Evolutionary conservation across 2,113 vertebrate genomes (phyloP), one percentile per base, ranked within the genome.

Genomic region (Menura novaehollandiae): DNA sequence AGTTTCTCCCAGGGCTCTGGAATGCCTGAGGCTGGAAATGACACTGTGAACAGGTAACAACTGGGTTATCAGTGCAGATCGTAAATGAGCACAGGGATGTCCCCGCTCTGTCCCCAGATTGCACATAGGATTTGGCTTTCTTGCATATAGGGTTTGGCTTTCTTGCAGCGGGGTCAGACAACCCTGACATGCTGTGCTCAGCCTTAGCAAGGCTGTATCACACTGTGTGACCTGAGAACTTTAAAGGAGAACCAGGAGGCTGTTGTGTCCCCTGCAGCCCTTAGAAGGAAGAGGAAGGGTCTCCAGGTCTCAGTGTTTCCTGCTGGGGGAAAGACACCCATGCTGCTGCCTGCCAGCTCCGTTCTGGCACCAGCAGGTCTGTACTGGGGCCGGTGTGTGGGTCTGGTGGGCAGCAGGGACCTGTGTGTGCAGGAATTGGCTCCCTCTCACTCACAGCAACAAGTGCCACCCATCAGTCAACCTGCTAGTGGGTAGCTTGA

Each of bases 141-240:
- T 68, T 49, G 10, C 49, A 6, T 1, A 1, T 3, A 19, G 58
- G 20, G 28, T 21, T 83, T 68, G 59, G 33, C n/a, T 74, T 58
- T 67, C 52, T 68, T 49, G 10, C 66, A 68, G 28, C 0, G 2
- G 16, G 13, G 13, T 71, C 81, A 60, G 67, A 4, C 13, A 47
- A 12, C 5, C 2, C 46, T 27, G 41, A 69, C 33, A 27, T 47
- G 37, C 71, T 46, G 58, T 44, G 32, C 64, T 84, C 15, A 69
- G 58, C 71, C 67, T 73, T 7, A 23, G 51, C 41, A 12, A 60
- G 28, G 20, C 4, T 37, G 11, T 10, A 7, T 58, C 5, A 3
- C 17, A 2, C 17, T 69, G 60, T 2, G 3, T 3, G 17, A 44
- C 0, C 0, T 18, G 56, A 3, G 3, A 55, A 32, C 10, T 4